These are phyloP conservation scores for Limnephilus auricula DNA, from an alignment of 2,888 invertebrate genomes.

Conservation along the genomic window DNA sequence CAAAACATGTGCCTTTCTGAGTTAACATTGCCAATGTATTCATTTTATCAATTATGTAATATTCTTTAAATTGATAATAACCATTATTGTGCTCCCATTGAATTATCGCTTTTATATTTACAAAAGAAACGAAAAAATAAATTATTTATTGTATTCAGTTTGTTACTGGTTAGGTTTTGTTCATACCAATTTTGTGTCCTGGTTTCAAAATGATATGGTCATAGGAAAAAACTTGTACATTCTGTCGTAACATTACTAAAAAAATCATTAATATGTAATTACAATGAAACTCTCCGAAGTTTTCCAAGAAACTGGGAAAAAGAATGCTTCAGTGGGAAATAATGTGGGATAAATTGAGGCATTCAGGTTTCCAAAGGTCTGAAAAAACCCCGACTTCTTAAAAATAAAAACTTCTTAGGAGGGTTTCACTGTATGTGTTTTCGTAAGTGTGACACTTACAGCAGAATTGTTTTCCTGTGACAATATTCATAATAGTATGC, in stretches of 20 bases:
- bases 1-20: slow-evolving; percentile 2
- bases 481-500: neutral
- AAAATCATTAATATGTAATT: neutral
- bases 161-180: neutral
- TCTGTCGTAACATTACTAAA: neutral
- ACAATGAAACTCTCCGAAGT: too few species aligned
- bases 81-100: neutral
- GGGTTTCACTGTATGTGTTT: too few species aligned
- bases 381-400: too few species aligned
- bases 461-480: neutral
- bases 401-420: too few species aligned
- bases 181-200: neutral
- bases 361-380: too few species aligned
- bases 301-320: too few species aligned
- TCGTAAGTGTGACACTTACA: neutral
- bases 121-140: neutral
- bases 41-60: neutral
- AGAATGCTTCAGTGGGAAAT: too few species aligned
- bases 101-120: neutral
- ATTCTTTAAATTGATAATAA: neutral
- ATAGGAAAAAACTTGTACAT: too few species aligned
- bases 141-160: neutral
- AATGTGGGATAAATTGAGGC: too few species aligned
- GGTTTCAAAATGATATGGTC: neutral
- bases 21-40: slow-evolving; percentile 2